A percentile compares a stretch with the other conserved stretches of the same genome.
Conservation (phyloP, 2,888 invertebrate species). For the Torymus aiolomorphi region DNA sequence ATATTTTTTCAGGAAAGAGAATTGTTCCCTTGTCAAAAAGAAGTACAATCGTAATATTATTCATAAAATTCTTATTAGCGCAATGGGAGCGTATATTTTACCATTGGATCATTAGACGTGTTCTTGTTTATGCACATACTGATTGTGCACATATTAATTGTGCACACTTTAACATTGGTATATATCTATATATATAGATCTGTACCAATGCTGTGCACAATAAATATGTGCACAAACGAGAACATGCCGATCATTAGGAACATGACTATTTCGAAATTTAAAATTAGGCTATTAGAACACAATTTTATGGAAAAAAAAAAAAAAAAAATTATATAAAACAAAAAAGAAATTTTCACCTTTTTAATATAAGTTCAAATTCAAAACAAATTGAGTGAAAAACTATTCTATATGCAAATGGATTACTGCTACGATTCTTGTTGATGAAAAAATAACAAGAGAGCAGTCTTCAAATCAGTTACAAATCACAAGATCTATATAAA, state of each 20-base stretch:
- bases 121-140: no score
- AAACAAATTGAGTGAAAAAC: conserved; percentile 44
- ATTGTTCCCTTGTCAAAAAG: conserved; percentile 26
- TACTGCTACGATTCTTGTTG: conserved; percentile 22
- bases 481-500: conserved; percentile 38
- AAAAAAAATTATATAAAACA: conserved; percentile 15
- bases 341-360: conserved; percentile 26
- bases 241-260: conserved; percentile 51
- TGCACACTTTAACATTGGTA: no score
- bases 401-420: conserved; percentile 42
- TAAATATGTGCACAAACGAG: no score
- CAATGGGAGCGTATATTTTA: conserved; percentile 38
- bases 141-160: no score
- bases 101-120: conserved; percentile 40
- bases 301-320: conserved; percentile 25
- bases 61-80: conserved; percentile 37
- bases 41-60: conserved; percentile 25
- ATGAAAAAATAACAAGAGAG: conserved; percentile 18
- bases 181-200: no score
- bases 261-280: conserved; percentile 45
- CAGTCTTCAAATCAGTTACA: conserved; percentile 47
- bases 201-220: no score
- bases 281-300: conserved; percentile 9
- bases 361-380: conserved; percentile 24
- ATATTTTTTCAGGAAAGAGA: conserved; percentile 9